Evolutionary conservation across 2,888 invertebrate genomes (phyloP).

Genomic region (Zygothrica quintamaculata): DNA sequence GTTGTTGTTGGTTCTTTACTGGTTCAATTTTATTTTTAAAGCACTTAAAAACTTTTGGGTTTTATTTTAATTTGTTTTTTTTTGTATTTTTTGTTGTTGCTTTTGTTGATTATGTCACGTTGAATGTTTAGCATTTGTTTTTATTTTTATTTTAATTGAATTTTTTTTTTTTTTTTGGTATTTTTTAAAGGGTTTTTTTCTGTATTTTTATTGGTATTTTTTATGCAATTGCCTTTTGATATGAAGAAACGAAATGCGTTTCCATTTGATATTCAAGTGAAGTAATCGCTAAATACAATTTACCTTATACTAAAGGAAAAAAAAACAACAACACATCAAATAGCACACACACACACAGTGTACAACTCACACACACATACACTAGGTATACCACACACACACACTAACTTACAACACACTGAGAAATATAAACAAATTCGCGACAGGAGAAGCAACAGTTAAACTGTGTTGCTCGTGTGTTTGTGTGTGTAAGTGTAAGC

Average conservation of each 20-base stretch:
- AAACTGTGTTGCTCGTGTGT: neutral
- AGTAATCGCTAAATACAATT: conserved; percentile 40
- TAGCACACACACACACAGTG: conserved; percentile 27
- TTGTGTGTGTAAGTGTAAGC: conserved; percentile 7
- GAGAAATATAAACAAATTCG: conserved; percentile 74
- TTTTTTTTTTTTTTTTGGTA: too few species aligned
- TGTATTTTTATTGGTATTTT: conserved; percentile 4
- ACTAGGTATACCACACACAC: conserved; percentile 36
- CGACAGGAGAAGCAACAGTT: conserved; percentile 38
- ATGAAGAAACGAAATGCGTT: conserved; percentile 38
- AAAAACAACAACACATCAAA: conserved; percentile 39
- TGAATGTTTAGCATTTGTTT: conserved; percentile 53
- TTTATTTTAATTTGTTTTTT: too few species aligned
- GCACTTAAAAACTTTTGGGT: conserved; percentile 53
- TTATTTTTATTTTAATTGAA: conserved; percentile 15
- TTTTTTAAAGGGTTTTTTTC: too few species aligned
- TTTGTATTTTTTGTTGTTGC: conserved; percentile 26
- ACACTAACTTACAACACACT: conserved; percentile 15
- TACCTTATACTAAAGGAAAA: conserved; percentile 41
- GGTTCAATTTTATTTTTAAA: conserved; percentile 58
- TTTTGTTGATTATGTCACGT: conserved; percentile 70
- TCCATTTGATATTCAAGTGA: conserved; percentile 32
- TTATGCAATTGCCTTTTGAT: conserved; percentile 23
- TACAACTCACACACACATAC: conserved; percentile 29
- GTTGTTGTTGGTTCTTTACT: conserved; percentile 34